phyloP scores from a whole-genome alignment of 2,888 invertebrate genomes.

The Stenodera caucasica region DNA sequence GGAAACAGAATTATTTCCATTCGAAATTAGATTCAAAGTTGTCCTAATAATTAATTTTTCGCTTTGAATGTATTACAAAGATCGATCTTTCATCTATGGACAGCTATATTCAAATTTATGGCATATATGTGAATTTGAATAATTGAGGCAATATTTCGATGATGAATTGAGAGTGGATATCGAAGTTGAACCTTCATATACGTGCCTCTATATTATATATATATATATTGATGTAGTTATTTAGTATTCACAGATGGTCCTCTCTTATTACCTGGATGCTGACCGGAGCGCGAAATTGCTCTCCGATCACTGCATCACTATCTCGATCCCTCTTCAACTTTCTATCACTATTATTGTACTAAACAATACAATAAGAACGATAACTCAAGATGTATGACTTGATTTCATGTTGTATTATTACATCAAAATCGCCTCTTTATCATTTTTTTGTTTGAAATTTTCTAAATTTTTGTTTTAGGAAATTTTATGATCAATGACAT shows the following conservation, averaged over 20 bases:
- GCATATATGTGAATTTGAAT: conserved; percentile 29
- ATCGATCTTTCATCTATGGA: neutral
- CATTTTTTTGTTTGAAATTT: too few relatives aligned
- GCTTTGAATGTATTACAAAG: too few relatives aligned
- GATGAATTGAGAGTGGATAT: conserved; percentile 29
- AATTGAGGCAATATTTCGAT: conserved; percentile 34
- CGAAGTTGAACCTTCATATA: neutral
- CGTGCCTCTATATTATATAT: neutral
- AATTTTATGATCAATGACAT: too few relatives aligned
- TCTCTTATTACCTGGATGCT: conserved; percentile 41
- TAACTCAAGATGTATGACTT: conserved; percentile 17
- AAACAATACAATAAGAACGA: neutral
- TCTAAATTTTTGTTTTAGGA: too few relatives aligned
- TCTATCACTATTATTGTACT: conserved; percentile 27
- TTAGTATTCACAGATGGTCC: conserved; percentile 40
- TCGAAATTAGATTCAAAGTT: too few relatives aligned
- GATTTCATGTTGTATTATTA: conserved; percentile 16
- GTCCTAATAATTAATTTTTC: too few relatives aligned
- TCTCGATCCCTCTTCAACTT: conserved; percentile 15
- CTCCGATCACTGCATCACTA: conserved; percentile 28
- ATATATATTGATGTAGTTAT: conserved; percentile 21
- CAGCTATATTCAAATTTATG: conserved; percentile 8
- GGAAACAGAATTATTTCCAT: too few relatives aligned
- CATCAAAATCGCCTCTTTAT: neutral
- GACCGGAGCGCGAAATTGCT: conserved; percentile 44